Evolutionary conservation across 2,113 vertebrate genomes (phyloP).

Genomic region (Antechinus flavipes): DNA sequence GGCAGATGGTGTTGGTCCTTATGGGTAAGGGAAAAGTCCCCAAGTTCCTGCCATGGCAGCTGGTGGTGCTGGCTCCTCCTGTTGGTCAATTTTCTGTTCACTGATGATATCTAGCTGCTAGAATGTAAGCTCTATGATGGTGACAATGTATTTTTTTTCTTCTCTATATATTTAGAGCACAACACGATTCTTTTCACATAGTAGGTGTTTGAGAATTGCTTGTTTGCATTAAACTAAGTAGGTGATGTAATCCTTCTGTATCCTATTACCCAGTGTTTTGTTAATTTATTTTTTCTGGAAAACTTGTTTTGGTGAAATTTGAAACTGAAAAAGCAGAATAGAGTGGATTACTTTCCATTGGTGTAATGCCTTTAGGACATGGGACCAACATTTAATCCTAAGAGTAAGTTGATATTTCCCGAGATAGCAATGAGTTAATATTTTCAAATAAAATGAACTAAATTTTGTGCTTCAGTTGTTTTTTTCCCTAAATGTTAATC

Average conservation of each 20-base stretch:
- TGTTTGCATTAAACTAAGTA: neutral
- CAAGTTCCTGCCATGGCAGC: neutral
- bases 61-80: neutral
- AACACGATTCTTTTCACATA: neutral
- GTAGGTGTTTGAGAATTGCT: neutral
- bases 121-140: neutral
- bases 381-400: conserved; percentile 73
- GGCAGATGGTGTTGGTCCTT: neutral
- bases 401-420: conserved; percentile 80
- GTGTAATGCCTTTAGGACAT: conserved; percentile 67
- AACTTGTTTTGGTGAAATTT: conserved; percentile 79
- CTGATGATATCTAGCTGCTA: neutral
- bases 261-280: conserved; percentile 70
- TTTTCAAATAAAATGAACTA: conserved; percentile 73
- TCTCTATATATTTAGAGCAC: neutral
- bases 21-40: neutral
- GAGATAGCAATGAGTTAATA: conserved; percentile 73
- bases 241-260: conserved; percentile 68
- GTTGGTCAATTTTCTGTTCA: neutral
- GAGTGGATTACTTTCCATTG: conserved; percentile 75
- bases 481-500: conserved; percentile 9
- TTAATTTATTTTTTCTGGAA: conserved; percentile 76
- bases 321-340: conserved; percentile 69
- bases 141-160: neutral
- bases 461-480: conserved; percentile 54